Percentiles rank a stretch among this genome's conserved stretches.
These are phyloP conservation scores for Melanotaenia trifasciata DNA, from an alignment of 2,797 vertebrate species.

Conservation along the genomic window DNA sequence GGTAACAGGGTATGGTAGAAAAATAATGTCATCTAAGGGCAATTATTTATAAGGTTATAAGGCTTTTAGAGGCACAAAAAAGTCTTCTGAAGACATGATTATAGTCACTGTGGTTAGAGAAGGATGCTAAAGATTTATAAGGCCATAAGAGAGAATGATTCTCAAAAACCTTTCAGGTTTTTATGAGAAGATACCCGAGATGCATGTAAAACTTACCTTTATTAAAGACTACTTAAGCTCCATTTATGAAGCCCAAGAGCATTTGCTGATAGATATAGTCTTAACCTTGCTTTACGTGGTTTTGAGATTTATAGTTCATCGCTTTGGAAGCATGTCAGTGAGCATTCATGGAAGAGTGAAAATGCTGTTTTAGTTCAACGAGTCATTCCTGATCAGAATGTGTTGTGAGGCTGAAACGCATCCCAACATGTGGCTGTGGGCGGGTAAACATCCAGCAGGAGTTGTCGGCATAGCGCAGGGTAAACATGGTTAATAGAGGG, in stretches of 20 bases:
- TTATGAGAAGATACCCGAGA: constrained; percentile 66
- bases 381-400: constrained; percentile 3
- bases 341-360: constrained; percentile 12
- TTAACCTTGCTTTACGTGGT: constrained; percentile 44
- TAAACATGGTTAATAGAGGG: constrained; percentile 26
- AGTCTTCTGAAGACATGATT: constrained; percentile 23
- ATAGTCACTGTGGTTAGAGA: constrained; percentile 50
- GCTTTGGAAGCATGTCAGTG: constrained; percentile 14
- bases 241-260: constrained; percentile 65
- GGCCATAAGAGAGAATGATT: constrained; percentile 52
- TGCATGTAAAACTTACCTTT: constrained; percentile 70
- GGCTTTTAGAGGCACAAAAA: constrained; percentile 17
- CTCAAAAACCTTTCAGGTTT: constrained; percentile 62
- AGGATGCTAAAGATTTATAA: constrained; percentile 62
- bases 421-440: constrained; percentile 30
- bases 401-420: constrained; percentile 3
- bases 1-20: constrained; percentile 5
- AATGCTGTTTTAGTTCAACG: constrained; percentile 9
- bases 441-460: constrained; percentile 37
- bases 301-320: constrained; percentile 48
- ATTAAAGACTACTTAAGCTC: constrained; percentile 76
- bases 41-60: constrained; percentile 36
- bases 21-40: constrained; percentile 16
- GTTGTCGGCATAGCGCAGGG: constrained; percentile 11
- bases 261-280: constrained; percentile 53